A percentile compares a stretch with the other conserved stretches of the same genome.
These are phyloP conservation scores for Sinocyclocheilus maitianheensis DNA, from an alignment of 2,113 vertebrate genomes.

Conservation along the genomic window DNA sequence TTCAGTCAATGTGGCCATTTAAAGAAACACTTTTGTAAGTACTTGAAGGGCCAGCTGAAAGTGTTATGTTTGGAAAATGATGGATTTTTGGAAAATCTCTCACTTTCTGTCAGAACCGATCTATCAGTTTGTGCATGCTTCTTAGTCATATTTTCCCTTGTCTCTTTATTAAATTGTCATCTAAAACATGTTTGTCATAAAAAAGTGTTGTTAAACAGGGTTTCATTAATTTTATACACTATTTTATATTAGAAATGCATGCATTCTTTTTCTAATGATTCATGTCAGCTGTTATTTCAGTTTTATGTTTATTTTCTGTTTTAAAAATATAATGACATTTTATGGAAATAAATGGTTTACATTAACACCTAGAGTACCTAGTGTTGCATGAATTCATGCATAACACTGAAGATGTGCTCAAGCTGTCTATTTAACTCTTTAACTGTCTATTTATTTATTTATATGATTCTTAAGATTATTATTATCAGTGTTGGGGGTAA, in stretches of 20 bases:
- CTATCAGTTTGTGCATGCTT: not conserved
- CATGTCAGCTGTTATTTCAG: not conserved
- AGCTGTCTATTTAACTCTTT: not conserved
- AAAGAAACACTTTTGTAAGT: not conserved
- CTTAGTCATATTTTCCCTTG: not conserved
- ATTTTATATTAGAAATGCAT: slow-evolving; percentile 14
- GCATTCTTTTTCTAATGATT: not conserved
- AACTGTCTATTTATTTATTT: not conserved
- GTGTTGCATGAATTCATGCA: not conserved
- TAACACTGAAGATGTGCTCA: not conserved
- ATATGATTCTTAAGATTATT: not conserved
- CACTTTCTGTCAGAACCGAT: not conserved
- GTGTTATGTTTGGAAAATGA: not conserved
- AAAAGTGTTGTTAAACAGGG: not conserved
- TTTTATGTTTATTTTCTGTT: not conserved
- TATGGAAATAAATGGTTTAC: slow-evolving; percentile 11
- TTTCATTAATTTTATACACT: slow-evolving; percentile 9
- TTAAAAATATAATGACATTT: not conserved
- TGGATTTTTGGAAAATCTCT: slow-evolving; percentile 2
- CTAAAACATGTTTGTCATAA: not conserved
- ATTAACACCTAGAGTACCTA: not conserved
- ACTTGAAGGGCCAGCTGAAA: not conserved
- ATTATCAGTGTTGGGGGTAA: too few species aligned
- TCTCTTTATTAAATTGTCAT: not conserved
- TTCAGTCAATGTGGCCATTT: not conserved